Evolutionary conservation across 30 jellyfish, hydroid and myxozoan genomes (phyloP), one percentile per base, ranked within the genome.

Genomic region (Chrysaora quinquecirrha): DNA sequence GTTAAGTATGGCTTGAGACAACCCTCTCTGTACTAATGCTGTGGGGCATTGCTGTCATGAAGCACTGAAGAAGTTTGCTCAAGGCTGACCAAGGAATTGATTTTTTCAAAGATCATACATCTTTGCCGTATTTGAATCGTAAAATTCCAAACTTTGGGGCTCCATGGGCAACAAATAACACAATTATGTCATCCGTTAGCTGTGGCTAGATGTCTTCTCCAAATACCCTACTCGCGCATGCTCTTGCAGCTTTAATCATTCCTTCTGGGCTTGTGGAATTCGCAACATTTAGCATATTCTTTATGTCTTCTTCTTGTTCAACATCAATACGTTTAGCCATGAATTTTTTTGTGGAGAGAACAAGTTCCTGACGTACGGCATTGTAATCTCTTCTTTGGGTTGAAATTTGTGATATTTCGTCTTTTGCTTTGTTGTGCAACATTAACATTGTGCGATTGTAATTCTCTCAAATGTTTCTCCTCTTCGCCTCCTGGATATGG

Each of bases 261-360:
- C 54, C 54, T 38, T 38, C 54, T 38, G 54, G 54, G 54, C 54
- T 38, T 38, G 54, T 38, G 54, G 54, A 38, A 38, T 38, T 38
- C 54, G 14, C 54, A 38, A 38, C 54, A 38, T 38, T 38, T 14
- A 38, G 54, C 54, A 38, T 38, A 38, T 38, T 14, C 14, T 6
- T 38, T 38, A 38, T 38, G 54, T 38, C 54, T 38, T 56, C 70
- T 38, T 38, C 54, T 38, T 38, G 54, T 38, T 38, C 54, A 38
- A 56, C 22, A 56, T 56, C 70, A 56, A 56, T n/a, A 56, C 70
- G 70, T 56, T 56, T 56, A 56, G 70, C 70, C 70, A 56, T 56
- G 12, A 38, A 12, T 12, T 38, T n/a, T 38, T 38, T 56, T 38
- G 54, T 38, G 14, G 54, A 38, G 54, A 38, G 54, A 38, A 38